These are phyloP conservation scores for Cotesia typhae DNA, from an alignment of 1,140 invertebrate species.

Conservation along the genomic window DNA sequence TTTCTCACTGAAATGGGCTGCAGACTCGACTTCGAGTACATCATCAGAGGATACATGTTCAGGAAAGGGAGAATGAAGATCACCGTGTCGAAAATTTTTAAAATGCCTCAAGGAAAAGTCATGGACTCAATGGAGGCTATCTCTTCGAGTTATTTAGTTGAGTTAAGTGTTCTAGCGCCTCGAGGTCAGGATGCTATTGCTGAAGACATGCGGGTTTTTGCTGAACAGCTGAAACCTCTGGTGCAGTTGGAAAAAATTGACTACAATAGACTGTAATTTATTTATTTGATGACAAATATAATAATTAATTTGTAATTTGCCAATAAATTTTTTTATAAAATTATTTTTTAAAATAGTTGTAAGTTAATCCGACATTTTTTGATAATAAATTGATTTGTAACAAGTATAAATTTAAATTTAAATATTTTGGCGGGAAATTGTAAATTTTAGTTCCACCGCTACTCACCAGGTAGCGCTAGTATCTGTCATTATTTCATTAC, in stretches of 20 bases:
- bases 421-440: too few species aligned
- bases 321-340: too few species aligned
- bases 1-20: conserved; percentile 93
- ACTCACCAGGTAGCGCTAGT: too few species aligned
- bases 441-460: too few species aligned
- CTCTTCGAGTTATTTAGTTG: conserved; percentile 92
- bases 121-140: conserved; percentile 82
- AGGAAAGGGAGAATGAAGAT: conserved; percentile 97
- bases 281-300: neutral
- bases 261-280: conserved; percentile 73
- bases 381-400: too few species aligned
- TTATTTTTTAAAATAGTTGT: too few species aligned
- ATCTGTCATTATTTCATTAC: too few species aligned
- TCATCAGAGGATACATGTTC: conserved; percentile 94
- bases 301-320: too few species aligned
- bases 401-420: too few species aligned
- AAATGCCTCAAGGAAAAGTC: conserved; percentile 78
- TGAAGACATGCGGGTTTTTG: conserved; percentile 95
- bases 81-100: conserved; percentile 94
- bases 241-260: conserved; percentile 92
- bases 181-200: conserved; percentile 93
- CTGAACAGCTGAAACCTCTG: conserved; percentile 92
- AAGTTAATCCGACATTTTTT: too few species aligned
- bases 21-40: conserved; percentile 92
- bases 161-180: conserved; percentile 92